A percentile compares a stretch with the other conserved stretches of the same genome.
Evolutionary conservation across 2,888 invertebrate species (phyloP).

Genomic region (Sipunculus nudus): DNA sequence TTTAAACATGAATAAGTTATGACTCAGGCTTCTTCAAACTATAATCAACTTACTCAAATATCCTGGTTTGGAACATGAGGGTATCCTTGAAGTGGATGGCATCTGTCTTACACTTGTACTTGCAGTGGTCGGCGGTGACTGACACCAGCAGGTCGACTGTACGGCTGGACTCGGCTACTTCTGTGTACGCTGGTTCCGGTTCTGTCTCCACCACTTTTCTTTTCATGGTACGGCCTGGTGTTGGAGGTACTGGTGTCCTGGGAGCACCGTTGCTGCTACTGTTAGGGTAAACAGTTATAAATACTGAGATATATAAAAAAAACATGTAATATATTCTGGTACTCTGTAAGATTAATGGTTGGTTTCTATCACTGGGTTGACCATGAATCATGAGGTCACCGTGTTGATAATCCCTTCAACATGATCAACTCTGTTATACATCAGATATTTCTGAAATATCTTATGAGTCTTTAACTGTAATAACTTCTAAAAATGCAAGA

Average conservation of each 20-base stretch:
- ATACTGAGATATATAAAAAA: background rate
- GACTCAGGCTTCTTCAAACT: background rate
- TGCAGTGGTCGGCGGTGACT: slow-evolving; percentile 60
- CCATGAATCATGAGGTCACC: too few relatives aligned
- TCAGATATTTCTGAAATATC: too few relatives aligned
- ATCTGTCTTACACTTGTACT: slow-evolving; percentile 59
- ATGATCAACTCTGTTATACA: too few relatives aligned
- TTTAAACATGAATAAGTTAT: background rate
- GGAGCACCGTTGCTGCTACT: slow-evolving; percentile 29
- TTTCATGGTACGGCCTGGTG: slow-evolving; percentile 51
- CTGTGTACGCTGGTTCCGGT: slow-evolving; percentile 59
- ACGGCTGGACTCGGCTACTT: slow-evolving; percentile 55
- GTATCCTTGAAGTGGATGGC: slow-evolving; percentile 63
- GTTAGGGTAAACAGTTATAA: background rate
- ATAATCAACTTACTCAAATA: slow-evolving; percentile 59
- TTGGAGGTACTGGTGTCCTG: slow-evolving; percentile 40
- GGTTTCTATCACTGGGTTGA: too few relatives aligned
- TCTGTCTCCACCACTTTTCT: slow-evolving; percentile 65
- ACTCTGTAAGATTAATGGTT: too few relatives aligned
- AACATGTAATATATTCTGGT: background rate
- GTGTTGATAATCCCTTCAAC: too few relatives aligned
- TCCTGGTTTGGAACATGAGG: slow-evolving; percentile 65
- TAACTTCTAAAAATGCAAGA: too few relatives aligned
- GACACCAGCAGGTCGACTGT: slow-evolving; percentile 60
- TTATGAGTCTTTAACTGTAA: too few relatives aligned